These are phyloP conservation scores for Hydrozoanthus tunicans DNA, from an alignment of 64 coral and sea anemone species.

Conservation along the genomic window DNA sequence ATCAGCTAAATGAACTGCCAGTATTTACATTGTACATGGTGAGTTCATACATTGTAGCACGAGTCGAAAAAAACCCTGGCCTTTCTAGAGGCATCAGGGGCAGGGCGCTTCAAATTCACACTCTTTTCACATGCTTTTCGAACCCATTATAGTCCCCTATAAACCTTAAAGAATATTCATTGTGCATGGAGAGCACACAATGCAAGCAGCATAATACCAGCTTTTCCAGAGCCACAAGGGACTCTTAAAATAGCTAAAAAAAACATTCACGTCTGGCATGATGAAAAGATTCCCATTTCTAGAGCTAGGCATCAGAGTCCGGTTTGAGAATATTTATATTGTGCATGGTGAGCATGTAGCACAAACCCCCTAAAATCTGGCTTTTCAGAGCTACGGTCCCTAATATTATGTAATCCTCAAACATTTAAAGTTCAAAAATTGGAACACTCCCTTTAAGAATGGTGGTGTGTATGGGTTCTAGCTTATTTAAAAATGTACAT, in stretches of 20 bases:
- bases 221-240: conserved; percentile 27
- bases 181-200: conserved; percentile 39
- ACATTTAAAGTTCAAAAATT: conserved; percentile 41
- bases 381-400: conserved; percentile 16
- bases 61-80: conserved; percentile 23
- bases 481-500: too few relatives aligned
- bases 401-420: conserved; percentile 26
- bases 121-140: conserved; percentile 32
- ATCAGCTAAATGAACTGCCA: conserved; percentile 32
- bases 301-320: conserved; percentile 19
- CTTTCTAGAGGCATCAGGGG: conserved; percentile 28
- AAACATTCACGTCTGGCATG: conserved; percentile 28
- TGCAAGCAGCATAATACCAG: conserved; percentile 40
- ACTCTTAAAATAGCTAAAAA: conserved; percentile 39
- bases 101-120: conserved; percentile 24
- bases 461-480: conserved; percentile 29
- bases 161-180: conserved; percentile 34
- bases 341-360: conserved; percentile 26
- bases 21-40: conserved; percentile 33
- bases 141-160: neutral
- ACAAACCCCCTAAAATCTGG: conserved; percentile 37
- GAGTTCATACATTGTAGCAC: conserved; percentile 21
- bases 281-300: conserved; percentile 29
- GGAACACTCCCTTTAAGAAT: conserved; percentile 35
- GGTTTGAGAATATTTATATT: conserved; percentile 31